Conservation (phyloP, 2,797 vertebrate species). For the Delichon dasypus region DNA sequence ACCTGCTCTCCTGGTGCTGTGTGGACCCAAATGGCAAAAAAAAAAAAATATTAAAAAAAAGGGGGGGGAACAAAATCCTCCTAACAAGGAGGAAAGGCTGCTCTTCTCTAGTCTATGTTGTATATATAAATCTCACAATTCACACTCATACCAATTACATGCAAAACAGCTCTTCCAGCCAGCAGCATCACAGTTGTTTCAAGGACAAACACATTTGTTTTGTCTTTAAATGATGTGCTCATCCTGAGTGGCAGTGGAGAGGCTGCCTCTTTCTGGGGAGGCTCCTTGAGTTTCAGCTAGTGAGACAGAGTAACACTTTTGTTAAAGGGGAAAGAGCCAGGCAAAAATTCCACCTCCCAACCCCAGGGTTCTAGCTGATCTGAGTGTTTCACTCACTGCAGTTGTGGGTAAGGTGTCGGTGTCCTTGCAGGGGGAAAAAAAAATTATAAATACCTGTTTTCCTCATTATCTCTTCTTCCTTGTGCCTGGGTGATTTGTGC, state of each 20-base stretch:
- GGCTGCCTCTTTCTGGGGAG: not conserved
- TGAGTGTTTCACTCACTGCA: not conserved
- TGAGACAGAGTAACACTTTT: not conserved
- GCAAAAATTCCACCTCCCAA: not conserved
- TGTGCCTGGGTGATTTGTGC: not conserved
- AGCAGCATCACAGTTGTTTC: not conserved
- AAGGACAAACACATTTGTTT: conserved; percentile 34
- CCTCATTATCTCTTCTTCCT: not conserved
- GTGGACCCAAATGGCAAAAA: not conserved
- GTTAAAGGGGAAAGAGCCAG: not conserved
- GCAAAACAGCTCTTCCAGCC: not conserved
- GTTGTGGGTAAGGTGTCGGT: not conserved
- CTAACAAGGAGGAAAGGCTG: not conserved
- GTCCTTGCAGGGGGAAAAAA: not conserved
- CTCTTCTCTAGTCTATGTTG: not conserved
- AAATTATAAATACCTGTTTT: not conserved
- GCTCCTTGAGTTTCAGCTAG: not conserved
- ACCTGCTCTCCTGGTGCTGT: not conserved
- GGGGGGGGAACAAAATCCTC: fast-evolving
- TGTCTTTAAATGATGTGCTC: conserved; percentile 12
- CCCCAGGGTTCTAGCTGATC: not conserved
- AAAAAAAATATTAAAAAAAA: too few species aligned
- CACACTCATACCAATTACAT: not conserved
- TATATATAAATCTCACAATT: not conserved
- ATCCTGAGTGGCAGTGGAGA: not conserved